phyloP scores from a whole-genome alignment of 2,113 vertebrate genomes.

The Peromyscus leucopus region DNA sequence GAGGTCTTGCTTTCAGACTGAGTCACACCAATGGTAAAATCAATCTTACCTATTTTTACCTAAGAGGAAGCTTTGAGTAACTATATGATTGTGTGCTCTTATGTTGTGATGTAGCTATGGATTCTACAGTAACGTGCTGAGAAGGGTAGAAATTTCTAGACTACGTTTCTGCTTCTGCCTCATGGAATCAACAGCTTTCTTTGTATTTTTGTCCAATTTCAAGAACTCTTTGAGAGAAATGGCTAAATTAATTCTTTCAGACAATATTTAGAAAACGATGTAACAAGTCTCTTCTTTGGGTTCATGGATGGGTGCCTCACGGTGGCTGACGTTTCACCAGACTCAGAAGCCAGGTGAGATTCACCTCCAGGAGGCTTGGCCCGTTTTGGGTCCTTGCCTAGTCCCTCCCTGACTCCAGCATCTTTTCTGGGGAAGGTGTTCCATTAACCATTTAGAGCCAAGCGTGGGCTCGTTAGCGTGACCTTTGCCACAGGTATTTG shows the following conservation, averaged over 20 bases:
- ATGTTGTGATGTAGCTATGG: too few relatives aligned
- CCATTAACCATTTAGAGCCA: neutral
- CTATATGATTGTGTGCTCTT: neutral
- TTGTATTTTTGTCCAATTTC: neutral
- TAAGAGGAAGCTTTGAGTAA: neutral
- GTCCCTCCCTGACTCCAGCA: neutral
- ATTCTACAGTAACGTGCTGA: too few relatives aligned
- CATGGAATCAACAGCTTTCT: neutral
- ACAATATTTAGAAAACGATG: neutral
- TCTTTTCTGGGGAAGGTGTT: neutral
- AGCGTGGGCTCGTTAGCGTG: constrained; percentile 23
- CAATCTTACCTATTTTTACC: neutral
- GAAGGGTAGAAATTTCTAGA: neutral
- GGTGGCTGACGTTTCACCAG: neutral
- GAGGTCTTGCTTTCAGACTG: neutral
- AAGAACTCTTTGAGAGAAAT: neutral
- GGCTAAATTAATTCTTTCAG: neutral
- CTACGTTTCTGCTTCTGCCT: neutral
- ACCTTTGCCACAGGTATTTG: constrained; percentile 53
- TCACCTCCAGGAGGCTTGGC: neutral
- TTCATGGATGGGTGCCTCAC: neutral
- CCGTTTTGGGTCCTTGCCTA: neutral
- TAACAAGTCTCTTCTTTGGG: neutral
- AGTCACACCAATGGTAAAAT: too few relatives aligned
- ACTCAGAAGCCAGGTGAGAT: neutral